Conservation (phyloP, 2,888 invertebrate genomes). For the Lamellibrachia columna region DNA sequence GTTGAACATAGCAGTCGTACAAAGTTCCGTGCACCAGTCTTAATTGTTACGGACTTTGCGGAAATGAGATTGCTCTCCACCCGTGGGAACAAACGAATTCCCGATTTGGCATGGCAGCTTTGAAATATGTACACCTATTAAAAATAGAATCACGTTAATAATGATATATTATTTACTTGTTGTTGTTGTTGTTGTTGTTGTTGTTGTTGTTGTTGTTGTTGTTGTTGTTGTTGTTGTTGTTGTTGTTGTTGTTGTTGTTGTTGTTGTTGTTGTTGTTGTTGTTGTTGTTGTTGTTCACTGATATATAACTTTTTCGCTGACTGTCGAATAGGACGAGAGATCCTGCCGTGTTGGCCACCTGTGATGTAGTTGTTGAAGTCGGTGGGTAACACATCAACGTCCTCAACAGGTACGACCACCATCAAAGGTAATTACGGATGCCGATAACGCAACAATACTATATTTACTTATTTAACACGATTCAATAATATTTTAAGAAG, state of each 20-base stretch:
- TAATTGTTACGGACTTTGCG: too few relatives aligned
- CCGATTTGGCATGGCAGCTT: too few relatives aligned
- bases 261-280: neutral
- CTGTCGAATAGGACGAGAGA: neutral
- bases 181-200: neutral
- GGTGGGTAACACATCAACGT: conserved; percentile 85
- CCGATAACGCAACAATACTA: too few relatives aligned
- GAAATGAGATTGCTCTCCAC: too few relatives aligned
- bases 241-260: neutral
- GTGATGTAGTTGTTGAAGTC: conserved; percentile 95
- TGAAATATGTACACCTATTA: neutral
- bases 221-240: neutral
- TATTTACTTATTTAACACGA: too few relatives aligned
- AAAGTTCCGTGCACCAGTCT: too few relatives aligned
- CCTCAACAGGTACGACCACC: conserved; percentile 88
- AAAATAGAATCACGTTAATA: neutral
- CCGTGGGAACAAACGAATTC: too few relatives aligned
- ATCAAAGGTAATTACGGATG: conserved; percentile 74
- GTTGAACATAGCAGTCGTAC: too few relatives aligned
- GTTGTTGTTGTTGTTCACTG: neutral
- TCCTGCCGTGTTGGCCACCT: conserved; percentile 73
- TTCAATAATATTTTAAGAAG: too few relatives aligned
- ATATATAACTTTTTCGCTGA: neutral
- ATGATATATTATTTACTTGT: neutral
- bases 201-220: neutral